Conservation (phyloP, 2,797 vertebrate species). For the Aeoliscus strigatus region DNA sequence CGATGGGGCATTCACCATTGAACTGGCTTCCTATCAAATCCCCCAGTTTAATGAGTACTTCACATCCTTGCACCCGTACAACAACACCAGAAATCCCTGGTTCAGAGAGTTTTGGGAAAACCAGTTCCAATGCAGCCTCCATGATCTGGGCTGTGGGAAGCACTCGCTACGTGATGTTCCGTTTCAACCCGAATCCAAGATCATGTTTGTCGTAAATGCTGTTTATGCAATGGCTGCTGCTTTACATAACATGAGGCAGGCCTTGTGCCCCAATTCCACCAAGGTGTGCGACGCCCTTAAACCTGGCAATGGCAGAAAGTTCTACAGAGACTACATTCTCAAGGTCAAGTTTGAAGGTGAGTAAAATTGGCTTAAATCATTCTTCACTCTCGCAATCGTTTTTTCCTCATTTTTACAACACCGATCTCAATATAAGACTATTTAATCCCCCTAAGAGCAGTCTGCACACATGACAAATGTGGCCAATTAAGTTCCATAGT, state of each 20-base stretch:
- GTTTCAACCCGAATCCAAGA: slow-evolving; percentile 96
- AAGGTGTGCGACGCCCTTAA: slow-evolving; percentile 88
- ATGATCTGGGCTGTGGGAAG: slow-evolving; percentile 79
- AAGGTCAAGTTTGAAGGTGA: slow-evolving; percentile 96
- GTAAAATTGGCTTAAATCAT: too few relatives aligned
- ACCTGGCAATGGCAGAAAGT: slow-evolving; percentile 88
- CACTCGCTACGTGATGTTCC: slow-evolving; percentile 81
- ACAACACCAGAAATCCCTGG: slow-evolving; percentile 95
- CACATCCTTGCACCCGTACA: slow-evolving; percentile 84
- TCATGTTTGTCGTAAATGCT: slow-evolving; percentile 94
- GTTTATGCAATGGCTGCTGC: slow-evolving; percentile 95
- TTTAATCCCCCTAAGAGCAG: slow-evolving; percentile 13
- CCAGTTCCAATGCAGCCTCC: slow-evolving; percentile 88
- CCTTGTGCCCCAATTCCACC: slow-evolving; percentile 87
- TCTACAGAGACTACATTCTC: slow-evolving; percentile 96
- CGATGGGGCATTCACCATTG: slow-evolving; percentile 93
- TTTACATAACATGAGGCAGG: slow-evolving; percentile 90
- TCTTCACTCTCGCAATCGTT: background rate
- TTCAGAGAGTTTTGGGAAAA: slow-evolving; percentile 98
- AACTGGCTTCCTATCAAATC: slow-evolving; percentile 92
- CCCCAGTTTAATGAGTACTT: slow-evolving; percentile 90
- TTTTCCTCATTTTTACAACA: background rate
- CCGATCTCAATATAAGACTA: slow-evolving; percentile 1
- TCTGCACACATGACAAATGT: slow-evolving; percentile 9
- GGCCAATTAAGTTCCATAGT: slow-evolving; percentile 24